Evolutionary conservation across 2,113 vertebrate genomes (phyloP).

Genomic region (Antennarius striatus): DNA sequence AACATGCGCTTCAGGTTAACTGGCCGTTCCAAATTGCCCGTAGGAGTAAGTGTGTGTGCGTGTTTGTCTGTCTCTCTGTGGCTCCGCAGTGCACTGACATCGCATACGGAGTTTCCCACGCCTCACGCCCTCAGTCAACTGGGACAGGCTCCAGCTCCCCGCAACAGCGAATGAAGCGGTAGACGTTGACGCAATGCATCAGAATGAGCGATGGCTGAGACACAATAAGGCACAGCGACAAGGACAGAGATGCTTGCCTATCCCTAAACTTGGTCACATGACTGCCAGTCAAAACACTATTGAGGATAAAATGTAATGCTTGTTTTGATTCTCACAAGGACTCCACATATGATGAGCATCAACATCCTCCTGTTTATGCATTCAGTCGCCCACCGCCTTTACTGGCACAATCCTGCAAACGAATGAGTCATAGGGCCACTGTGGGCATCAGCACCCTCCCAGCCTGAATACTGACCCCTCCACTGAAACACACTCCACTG

Average conservation of each 20-base stretch:
- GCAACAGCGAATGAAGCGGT: too few species aligned
- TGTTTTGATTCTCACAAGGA: constrained; percentile 15
- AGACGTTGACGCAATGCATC: neutral
- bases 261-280: constrained; percentile 4
- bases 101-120: too few species aligned
- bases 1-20: too few species aligned
- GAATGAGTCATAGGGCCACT: constrained; percentile 60
- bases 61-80: too few species aligned
- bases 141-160: too few species aligned
- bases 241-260: constrained; percentile 7
- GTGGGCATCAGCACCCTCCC: constrained; percentile 27
- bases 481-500: constrained; percentile 2
- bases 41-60: too few species aligned
- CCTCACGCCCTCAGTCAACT: too few species aligned
- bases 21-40: too few species aligned
- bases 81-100: too few species aligned
- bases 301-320: constrained; percentile 22
- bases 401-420: constrained; percentile 43
- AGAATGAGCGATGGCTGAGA: neutral
- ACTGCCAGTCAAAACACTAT: constrained; percentile 16
- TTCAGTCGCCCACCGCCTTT: constrained; percentile 30
- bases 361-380: constrained; percentile 37
- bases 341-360: constrained; percentile 12
- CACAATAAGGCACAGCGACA: neutral
- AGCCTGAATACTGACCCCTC: constrained; percentile 3